Base-by-base conservation (phyloP, 2,888 invertebrate species). In the Phorcus lineatus region DNA sequence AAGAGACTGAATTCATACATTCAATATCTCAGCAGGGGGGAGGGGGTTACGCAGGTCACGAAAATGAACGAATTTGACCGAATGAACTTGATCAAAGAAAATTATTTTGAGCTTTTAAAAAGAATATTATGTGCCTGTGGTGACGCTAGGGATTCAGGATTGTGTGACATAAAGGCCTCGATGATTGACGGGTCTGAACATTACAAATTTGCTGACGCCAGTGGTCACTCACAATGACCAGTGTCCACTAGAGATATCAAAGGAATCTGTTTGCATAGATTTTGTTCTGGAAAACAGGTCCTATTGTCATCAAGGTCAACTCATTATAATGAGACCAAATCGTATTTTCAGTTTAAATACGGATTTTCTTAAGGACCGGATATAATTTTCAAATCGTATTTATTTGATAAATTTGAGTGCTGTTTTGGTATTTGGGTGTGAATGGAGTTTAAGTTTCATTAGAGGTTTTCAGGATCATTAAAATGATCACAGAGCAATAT, bases 31-130 rank as follows among this genome's bases (percentile, higher is more conserved):
- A 47, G 36, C 70, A 17, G 36, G 31, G 70, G 36, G 70, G 19
- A 19, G 36, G 36, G 19, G 70, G 28, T 70, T 70, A 31, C 36
- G 70, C 28, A 70, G 70, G 70, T 70, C 70, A 70, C 70, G 70
- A 19, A 19, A 70, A 70, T 40, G 31, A 19, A n/a, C 70, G 40
- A 70, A 40, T 36, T n/a, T 70, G 70, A 36, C 40, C 70, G 70
- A 70, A 70, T 70, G 70, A 31, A 36, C 40, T 36, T 31, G 16
- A 19, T 36, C 40, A 70, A 70, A 70, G 70, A 70, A 62, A 62
- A 62, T 16, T 62, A 22, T 62, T 62, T 62, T 62, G 40, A 40
- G 19, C 70, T 19, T 70, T 70, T 36, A 36, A 70, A 70, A 31
- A 70, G 31, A 70, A 70, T 28, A 40, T 40, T 70, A 70, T 70